Conservation (phyloP, 2,113 vertebrate genomes). For the Dicentrarchus labrax region DNA sequence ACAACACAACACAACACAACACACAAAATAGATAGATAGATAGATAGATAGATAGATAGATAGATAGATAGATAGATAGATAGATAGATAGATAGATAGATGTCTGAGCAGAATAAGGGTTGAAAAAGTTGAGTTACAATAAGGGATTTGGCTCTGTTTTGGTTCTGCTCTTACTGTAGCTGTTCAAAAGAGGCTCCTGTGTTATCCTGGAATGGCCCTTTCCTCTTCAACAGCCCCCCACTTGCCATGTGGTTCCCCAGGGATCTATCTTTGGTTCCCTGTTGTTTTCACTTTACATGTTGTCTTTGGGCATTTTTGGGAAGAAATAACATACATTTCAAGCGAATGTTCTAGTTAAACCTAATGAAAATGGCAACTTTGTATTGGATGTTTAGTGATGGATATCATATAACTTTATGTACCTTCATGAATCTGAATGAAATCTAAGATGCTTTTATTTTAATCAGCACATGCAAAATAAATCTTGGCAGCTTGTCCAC, state of each 20-base stretch:
- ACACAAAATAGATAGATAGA: no score
- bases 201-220: background rate
- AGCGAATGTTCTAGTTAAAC: background rate
- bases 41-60: background rate
- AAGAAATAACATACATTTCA: background rate
- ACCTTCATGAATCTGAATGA: background rate
- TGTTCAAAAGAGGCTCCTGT: no score
- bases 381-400: background rate
- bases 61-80: background rate
- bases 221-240: background rate
- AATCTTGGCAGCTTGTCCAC: background rate
- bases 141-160: background rate
- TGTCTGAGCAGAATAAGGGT: no score
- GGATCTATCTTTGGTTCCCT: background rate
- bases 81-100: no score
- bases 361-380: background rate
- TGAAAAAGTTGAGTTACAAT: no score
- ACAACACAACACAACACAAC: background rate
- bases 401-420: background rate
- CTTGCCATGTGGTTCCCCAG: background rate
- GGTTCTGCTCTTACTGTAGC: background rate
- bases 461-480: background rate
- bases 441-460: background rate
- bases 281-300: background rate
- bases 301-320: background rate